Percentiles rank a stretch among this genome's conserved stretches.
phyloP scores from a whole-genome alignment of 2,113 vertebrate genomes.

The Urocynchramus pylzowi region DNA sequence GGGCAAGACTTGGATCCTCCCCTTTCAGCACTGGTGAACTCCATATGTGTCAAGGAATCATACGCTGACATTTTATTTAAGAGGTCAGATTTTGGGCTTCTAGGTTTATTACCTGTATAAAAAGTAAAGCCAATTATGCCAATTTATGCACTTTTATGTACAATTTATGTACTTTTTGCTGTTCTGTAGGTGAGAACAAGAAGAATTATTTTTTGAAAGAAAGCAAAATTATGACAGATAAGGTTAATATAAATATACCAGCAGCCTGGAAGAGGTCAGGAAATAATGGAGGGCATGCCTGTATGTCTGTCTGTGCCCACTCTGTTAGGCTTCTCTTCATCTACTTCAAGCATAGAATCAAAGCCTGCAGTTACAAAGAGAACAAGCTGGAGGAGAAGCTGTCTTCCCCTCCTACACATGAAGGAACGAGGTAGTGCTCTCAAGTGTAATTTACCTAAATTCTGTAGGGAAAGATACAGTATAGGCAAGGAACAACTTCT shows the following conservation, averaged over 20 bases:
- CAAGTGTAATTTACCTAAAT: neutral
- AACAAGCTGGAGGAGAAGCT: slow-evolving; percentile 1
- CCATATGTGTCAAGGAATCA: neutral
- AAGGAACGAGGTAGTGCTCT: neutral
- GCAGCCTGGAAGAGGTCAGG: neutral
- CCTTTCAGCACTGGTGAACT: neutral
- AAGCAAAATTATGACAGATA: neutral
- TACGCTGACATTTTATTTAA: neutral
- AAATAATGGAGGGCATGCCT: neutral
- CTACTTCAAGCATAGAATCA: neutral
- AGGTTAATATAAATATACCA: neutral
- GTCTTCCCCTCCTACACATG: neutral
- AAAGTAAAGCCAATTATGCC: neutral
- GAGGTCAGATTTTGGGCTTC: neutral
- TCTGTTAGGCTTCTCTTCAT: neutral
- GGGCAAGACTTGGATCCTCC: neutral
- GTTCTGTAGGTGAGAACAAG: neutral
- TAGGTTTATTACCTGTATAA: neutral
- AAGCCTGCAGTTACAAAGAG: neutral
- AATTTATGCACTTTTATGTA: neutral
- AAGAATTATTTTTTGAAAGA: neutral
- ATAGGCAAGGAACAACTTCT: neutral
- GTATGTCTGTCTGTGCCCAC: neutral
- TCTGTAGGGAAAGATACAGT: neutral
- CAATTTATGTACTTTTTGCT: neutral